Conservation (phyloP, 2,113 vertebrate genomes). For the Catharus bicknelli region DNA sequence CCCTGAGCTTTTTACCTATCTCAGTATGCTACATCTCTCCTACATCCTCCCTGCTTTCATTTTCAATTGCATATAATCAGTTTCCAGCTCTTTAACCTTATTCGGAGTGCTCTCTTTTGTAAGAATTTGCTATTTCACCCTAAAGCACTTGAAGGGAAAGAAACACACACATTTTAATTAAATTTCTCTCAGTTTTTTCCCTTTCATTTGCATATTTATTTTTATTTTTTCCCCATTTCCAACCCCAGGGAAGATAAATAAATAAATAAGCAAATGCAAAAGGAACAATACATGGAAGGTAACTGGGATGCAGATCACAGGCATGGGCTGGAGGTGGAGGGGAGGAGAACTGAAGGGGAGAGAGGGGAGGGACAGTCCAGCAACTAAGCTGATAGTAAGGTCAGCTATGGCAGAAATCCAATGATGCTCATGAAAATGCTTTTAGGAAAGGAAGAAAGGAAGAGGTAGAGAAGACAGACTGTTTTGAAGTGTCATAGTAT, state of each 20-base stretch:
- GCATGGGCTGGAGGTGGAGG: not conserved
- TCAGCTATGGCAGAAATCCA: not conserved
- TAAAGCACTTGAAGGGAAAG: conserved; percentile 64
- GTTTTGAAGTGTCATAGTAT: not conserved
- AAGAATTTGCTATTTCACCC: conserved; percentile 70
- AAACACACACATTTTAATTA: conserved; percentile 74
- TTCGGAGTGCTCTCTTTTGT: conserved; percentile 63
- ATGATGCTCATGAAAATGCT: not conserved
- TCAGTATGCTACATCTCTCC: not conserved
- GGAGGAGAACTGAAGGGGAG: not conserved
- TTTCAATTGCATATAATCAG: conserved; percentile 67
- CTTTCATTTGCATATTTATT: conserved; percentile 65
- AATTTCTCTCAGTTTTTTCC: conserved; percentile 49
- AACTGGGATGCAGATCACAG: conserved; percentile 51
- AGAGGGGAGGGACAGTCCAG: not conserved
- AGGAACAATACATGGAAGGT: conserved; percentile 34
- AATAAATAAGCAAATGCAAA: conserved; percentile 48
- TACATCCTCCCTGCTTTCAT: conserved; percentile 52
- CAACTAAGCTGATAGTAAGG: not conserved
- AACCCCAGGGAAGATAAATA: conserved; percentile 21
- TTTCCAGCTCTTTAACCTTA: conserved; percentile 71
- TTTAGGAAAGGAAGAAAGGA: not conserved
- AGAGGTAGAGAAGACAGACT: not conserved
- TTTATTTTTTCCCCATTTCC: conserved; percentile 35
- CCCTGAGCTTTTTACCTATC: conserved; percentile 35